Conservation (phyloP, 2,113 vertebrate genomes). For the Peromyscus polionotus region DNA sequence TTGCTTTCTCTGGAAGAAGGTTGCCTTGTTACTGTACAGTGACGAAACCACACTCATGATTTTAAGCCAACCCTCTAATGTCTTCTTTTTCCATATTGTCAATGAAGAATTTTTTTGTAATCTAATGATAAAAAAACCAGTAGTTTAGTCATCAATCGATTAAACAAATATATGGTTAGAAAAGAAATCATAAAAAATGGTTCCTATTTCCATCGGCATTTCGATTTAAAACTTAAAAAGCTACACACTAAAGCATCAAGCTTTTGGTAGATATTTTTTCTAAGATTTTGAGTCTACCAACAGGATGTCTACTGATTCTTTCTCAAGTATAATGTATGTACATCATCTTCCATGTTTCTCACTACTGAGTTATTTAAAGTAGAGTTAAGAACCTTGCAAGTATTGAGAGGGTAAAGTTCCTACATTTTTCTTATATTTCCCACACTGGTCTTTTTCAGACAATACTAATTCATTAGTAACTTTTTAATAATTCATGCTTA, state of each 20-base stretch:
- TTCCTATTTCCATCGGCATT: not conserved
- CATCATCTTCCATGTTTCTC: not conserved
- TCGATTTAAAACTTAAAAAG: slow-evolving; percentile 9
- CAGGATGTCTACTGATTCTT: not conserved
- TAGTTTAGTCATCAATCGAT: not conserved
- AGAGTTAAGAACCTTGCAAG: not conserved
- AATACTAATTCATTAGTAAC: not conserved
- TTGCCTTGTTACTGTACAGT: not conserved
- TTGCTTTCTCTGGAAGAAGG: not conserved
- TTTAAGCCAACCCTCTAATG: not conserved
- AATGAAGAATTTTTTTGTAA: not conserved
- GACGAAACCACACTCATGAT: not conserved
- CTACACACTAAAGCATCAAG: not conserved
- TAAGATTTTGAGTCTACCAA: not conserved
- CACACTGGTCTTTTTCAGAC: not conserved
- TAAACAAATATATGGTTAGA: not conserved
- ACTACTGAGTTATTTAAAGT: not conserved
- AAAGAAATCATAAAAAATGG: not conserved
- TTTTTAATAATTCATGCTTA: slow-evolving; percentile 19
- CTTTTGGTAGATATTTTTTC: not conserved
- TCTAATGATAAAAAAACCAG: not conserved
- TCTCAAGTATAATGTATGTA: not conserved
- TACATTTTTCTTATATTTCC: not conserved
- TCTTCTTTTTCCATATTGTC: not conserved
- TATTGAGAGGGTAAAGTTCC: not conserved